Conservation (phyloP, 2,113 vertebrate genomes). For the Microtus ochrogaster region DNA sequence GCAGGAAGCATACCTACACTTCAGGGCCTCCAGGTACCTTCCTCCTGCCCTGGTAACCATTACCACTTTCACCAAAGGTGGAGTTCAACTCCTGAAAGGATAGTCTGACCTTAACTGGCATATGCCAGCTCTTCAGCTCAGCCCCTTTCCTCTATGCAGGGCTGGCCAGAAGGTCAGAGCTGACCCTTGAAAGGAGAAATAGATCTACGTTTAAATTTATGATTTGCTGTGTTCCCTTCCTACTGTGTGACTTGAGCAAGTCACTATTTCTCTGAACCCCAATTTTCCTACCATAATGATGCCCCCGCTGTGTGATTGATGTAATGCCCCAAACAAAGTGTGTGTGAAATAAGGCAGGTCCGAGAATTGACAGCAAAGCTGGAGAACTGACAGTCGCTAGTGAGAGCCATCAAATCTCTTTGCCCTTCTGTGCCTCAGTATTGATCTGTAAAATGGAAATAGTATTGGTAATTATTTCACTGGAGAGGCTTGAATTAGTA, state of each 20-base stretch:
- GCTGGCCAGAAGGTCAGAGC: not conserved
- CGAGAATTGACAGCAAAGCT: not conserved
- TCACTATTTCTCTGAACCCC: not conserved
- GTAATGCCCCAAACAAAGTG: no score
- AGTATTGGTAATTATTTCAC: not conserved
- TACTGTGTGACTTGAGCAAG: not conserved
- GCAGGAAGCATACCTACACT: not conserved
- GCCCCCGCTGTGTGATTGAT: not conserved
- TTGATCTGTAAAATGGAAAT: conserved; percentile 11
- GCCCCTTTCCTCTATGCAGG: not conserved
- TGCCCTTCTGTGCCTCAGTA: not conserved
- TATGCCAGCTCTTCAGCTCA: not conserved
- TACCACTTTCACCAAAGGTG: not conserved
- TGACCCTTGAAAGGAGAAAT: not conserved
- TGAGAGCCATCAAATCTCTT: not conserved
- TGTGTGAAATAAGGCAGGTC: not conserved
- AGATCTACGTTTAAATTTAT: not conserved
- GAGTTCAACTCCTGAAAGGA: not conserved
- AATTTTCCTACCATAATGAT: not conserved
- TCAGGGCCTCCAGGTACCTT: not conserved
- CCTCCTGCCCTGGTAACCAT: not conserved
- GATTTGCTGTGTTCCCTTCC: not conserved
- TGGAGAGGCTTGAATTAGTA: not conserved
- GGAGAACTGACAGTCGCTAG: not conserved
- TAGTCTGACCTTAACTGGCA: fast-evolving